Conservation (phyloP, 2,888 invertebrate species). For the Nemurella pictetii region DNA sequence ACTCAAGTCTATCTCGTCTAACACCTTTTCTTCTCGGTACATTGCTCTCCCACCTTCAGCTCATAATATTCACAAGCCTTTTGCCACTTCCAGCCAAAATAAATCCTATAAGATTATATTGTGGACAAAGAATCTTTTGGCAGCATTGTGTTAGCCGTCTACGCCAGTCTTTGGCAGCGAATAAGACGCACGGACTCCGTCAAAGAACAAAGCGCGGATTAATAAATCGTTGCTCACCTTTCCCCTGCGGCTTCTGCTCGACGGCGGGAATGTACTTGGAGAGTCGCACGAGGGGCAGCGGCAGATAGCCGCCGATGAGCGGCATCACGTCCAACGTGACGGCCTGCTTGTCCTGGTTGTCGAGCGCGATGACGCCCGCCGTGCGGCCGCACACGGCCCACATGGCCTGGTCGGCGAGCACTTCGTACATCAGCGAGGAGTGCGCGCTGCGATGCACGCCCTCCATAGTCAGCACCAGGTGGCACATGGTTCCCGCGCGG, state of each 20-base stretch:
- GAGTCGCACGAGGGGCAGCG: conserved; percentile 82
- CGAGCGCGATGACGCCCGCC: conserved; percentile 76
- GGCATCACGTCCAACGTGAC: conserved; percentile 91
- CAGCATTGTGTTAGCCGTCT: too few species aligned
- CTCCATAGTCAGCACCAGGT: conserved; percentile 73
- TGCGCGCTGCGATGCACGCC: conserved; percentile 51
- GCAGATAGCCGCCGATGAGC: conserved; percentile 85
- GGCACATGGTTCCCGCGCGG: conserved; percentile 85
- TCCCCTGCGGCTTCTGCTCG: conserved; percentile 52
- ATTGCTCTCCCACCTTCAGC: too few species aligned
- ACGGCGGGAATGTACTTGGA: conserved; percentile 84
- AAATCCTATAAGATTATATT: too few species aligned
- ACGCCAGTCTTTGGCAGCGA: too few species aligned
- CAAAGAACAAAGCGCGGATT: too few species aligned
- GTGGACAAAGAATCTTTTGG: too few species aligned
- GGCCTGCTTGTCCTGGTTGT: conserved; percentile 65
- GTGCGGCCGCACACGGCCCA: conserved; percentile 93
- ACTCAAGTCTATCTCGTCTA: too few species aligned
- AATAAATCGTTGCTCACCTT: too few species aligned
- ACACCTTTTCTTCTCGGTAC: too few species aligned
- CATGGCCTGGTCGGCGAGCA: conserved; percentile 86
- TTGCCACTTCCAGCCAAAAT: too few species aligned
- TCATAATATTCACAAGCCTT: too few species aligned
- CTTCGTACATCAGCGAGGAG: conserved; percentile 87
- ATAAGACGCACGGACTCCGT: too few species aligned